phyloP scores from a whole-genome alignment of 2,113 vertebrate genomes.

The Thymallus thymallus region DNA sequence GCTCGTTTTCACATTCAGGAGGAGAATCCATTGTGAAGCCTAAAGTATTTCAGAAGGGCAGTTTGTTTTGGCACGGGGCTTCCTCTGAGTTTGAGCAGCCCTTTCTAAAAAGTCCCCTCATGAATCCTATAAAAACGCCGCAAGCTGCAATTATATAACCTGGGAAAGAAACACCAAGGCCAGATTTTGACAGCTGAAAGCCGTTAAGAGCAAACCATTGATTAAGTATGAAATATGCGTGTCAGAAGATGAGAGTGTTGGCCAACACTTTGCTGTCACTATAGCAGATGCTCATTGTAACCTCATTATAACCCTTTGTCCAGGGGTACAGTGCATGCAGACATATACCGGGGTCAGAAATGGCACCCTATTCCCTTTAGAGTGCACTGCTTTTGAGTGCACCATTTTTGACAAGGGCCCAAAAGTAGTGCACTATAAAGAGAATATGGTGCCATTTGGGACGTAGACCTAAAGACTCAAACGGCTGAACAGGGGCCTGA shows the following conservation, averaged over 20 bases:
- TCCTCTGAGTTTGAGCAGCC: slow-evolving; percentile 15
- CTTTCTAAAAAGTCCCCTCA: slow-evolving; percentile 5
- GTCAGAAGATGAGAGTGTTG: slow-evolving; percentile 16
- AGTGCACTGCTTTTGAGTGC: too few species aligned
- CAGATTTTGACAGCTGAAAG: slow-evolving; percentile 12
- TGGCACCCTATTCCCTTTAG: too few species aligned
- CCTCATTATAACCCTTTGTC: slow-evolving; percentile 51
- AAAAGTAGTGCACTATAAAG: too few species aligned
- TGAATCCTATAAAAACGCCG: slow-evolving; percentile 8
- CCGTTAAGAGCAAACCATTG: slow-evolving; percentile 23
- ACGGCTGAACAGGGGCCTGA: slow-evolving; percentile 45
- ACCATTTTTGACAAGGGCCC: too few species aligned
- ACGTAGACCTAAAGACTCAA: slow-evolving; percentile 49
- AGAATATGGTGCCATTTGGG: too few species aligned
- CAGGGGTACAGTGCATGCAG: slow-evolving; percentile 18
- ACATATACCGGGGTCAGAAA: too few species aligned
- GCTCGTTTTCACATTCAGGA: neutral
- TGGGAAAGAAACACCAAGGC: slow-evolving; percentile 8
- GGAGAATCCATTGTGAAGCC: neutral
- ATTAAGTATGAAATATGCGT: slow-evolving; percentile 11
- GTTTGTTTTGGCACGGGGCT: slow-evolving; percentile 16
- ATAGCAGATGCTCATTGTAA: slow-evolving; percentile 29
- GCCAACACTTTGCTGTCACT: slow-evolving; percentile 13
- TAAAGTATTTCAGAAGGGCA: neutral
- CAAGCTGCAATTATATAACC: slow-evolving; percentile 31